Evolutionary conservation across 2,888 invertebrate genomes (phyloP).

Genomic region (Operophtera brumata): DNA sequence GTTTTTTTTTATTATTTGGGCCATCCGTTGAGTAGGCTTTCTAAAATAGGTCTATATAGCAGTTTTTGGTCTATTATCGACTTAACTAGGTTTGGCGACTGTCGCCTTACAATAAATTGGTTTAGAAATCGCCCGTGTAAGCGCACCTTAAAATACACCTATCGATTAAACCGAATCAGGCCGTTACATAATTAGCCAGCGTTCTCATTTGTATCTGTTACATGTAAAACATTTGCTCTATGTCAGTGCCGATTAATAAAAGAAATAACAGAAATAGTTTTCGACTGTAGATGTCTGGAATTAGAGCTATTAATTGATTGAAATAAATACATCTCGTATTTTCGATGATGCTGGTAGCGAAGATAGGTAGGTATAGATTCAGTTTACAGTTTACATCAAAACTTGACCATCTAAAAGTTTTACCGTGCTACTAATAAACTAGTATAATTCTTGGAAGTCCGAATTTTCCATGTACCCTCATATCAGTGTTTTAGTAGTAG

Average conservation of each 20-base stretch:
- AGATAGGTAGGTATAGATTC: neutral
- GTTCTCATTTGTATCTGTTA: conserved; percentile 53
- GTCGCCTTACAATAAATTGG: neutral
- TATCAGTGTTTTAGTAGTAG: too few species aligned
- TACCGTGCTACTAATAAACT: too few species aligned
- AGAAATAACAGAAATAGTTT: conserved; percentile 49
- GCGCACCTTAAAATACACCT: conserved; percentile 39
- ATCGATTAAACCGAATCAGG: conserved; percentile 49
- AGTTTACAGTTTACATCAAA: too few species aligned
- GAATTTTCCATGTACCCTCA: too few species aligned
- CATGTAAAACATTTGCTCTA: conserved; percentile 53
- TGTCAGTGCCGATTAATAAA: conserved; percentile 56
- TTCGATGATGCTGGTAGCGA: neutral
- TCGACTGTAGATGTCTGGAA: conserved; percentile 32
- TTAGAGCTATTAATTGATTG: conserved; percentile 29
- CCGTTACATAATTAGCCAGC: conserved; percentile 55
- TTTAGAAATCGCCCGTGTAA: neutral
- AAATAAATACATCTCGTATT: conserved; percentile 19
- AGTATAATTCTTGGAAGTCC: too few species aligned
- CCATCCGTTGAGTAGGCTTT: too few species aligned
- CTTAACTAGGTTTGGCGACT: neutral
- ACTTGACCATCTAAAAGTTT: too few species aligned
- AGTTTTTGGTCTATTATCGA: too few species aligned
- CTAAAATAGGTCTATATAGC: too few species aligned
- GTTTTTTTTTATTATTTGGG: too few species aligned